Conservation (phyloP, 1,140 invertebrate genomes). For the Eumeta japonica region DNA sequence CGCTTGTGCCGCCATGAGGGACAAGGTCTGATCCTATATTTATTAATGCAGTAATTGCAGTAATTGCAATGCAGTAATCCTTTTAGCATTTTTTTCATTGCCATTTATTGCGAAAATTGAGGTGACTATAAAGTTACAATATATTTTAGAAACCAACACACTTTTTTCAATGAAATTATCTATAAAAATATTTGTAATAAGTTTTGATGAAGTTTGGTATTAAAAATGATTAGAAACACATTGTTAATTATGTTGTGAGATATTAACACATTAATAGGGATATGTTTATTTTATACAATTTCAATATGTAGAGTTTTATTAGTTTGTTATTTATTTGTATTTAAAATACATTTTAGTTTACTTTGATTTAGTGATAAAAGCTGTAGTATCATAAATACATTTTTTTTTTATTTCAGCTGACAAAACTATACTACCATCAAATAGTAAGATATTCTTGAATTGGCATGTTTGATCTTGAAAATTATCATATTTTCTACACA, state of each 20-base stretch:
- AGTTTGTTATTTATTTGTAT: slow-evolving; percentile 11
- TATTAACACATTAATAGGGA: slow-evolving; percentile 1
- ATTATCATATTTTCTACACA: background rate
- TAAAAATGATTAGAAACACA: no score
- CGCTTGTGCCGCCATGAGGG: slow-evolving; percentile 51
- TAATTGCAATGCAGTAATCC: no score
- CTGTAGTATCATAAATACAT: no score
- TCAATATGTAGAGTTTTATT: slow-evolving; percentile 8
- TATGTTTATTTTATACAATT: slow-evolving; percentile 1
- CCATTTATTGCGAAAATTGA: no score
- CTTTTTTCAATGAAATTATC: no score
- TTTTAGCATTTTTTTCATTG: no score
- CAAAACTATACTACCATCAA: slow-evolving; percentile 51
- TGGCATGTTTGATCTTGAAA: slow-evolving; percentile 6
- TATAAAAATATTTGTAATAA: no score
- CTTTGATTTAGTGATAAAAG: no score
- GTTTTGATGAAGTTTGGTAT: no score
- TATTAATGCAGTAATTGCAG: background rate
- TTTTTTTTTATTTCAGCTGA: slow-evolving; percentile 49
- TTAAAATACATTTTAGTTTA: no score
- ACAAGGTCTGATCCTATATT: slow-evolving; percentile 31
- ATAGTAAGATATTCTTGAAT: slow-evolving; percentile 38
- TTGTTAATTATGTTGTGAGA: no score
- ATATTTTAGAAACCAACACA: no score
- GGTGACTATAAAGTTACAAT: background rate